Conservation (phyloP, 1,140 invertebrate species). For the Bombyx mandarina region DNA sequence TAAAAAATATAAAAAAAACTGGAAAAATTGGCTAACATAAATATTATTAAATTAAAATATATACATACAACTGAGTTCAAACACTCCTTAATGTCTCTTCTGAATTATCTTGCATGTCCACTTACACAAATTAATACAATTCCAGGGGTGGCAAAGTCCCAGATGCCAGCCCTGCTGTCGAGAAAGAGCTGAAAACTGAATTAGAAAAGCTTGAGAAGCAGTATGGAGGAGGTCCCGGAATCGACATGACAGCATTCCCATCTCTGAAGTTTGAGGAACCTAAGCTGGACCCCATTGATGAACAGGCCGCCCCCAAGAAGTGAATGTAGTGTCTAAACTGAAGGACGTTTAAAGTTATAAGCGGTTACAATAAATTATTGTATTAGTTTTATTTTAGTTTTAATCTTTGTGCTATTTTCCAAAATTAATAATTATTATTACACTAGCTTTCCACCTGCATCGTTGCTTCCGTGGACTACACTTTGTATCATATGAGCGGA, state of each 20-base stretch:
- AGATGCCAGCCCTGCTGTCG: conserved; percentile 82
- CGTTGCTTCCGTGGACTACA: no score
- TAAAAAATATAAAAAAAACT: no score
- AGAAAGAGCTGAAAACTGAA: conserved; percentile 82
- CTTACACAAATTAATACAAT: conserved; percentile 10
- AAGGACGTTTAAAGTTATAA: neutral
- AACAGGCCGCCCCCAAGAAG: conserved; percentile 42
- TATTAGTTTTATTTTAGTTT: conserved; percentile 8
- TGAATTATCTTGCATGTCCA: no score
- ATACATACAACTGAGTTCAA: no score
- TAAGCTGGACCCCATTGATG: conserved; percentile 74
- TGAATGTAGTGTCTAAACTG: conserved; percentile 19
- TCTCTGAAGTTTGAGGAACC: conserved; percentile 83
- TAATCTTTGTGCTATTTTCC: no score
- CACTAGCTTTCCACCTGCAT: no score
- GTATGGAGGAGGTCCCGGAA: conserved; percentile 81
- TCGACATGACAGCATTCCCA: conserved; percentile 92
- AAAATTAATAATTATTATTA: no score
- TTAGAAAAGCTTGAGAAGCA: conserved; percentile 84
- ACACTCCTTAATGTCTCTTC: no score
- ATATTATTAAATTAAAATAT: no score
- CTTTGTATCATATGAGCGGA: no score
- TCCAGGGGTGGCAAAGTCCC: conserved; percentile 86
- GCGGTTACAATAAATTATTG: conserved; percentile 23
- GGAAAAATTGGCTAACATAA: no score